A percentile compares a stretch with the other conserved stretches of the same genome.
phyloP scores from a whole-genome alignment of 1,140 invertebrate species.

The Vollenhovia emeryi region DNA sequence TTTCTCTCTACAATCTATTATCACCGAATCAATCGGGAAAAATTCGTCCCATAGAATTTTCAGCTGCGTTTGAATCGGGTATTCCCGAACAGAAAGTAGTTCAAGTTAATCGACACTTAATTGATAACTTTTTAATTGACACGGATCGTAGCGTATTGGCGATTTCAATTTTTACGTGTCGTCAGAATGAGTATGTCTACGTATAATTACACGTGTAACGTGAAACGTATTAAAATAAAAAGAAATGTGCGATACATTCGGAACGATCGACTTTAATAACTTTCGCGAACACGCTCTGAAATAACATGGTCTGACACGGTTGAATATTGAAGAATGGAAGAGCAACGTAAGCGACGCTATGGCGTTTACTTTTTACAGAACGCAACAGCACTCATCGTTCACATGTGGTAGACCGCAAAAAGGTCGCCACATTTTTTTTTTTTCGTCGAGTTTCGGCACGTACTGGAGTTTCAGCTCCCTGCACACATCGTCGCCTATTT shows the following conservation, averaged over 20 bases:
- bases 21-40: neutral
- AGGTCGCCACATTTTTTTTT: constrained; percentile 18
- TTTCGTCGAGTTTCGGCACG: constrained; percentile 21
- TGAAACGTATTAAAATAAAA: neutral
- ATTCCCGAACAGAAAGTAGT: neutral
- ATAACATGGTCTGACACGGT: neutral
- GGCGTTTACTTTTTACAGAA: constrained; percentile 35
- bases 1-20: neutral
- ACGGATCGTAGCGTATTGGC: neutral
- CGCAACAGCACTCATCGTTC: constrained; percentile 9
- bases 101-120: constrained; percentile 13
- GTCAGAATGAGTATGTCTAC: neutral
- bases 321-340: neutral
- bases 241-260: neutral
- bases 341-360: constrained; percentile 16
- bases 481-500: neutral
- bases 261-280: neutral
- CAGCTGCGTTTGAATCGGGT: neutral
- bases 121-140: neutral
- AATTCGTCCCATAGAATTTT: neutral
- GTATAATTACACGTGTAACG: neutral
- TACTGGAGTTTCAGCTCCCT: constrained; percentile 6
- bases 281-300: neutral
- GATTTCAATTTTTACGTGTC: neutral
- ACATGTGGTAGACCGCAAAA: constrained; percentile 39